Conservation (phyloP, 2,888 invertebrate genomes). For the Drosophila villosipedis region DNA sequence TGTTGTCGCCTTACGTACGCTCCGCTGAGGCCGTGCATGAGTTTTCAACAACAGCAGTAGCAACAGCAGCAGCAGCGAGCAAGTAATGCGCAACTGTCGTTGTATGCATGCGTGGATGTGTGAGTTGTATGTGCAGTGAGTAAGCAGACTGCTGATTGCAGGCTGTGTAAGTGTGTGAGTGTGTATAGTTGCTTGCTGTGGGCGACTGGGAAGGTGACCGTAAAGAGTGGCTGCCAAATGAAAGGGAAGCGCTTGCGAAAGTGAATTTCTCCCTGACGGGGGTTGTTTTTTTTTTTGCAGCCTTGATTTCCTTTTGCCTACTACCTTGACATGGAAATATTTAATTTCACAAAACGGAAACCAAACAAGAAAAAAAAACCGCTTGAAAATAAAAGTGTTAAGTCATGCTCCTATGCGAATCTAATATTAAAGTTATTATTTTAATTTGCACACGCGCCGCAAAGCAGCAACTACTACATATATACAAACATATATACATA, state of each 20-base stretch:
- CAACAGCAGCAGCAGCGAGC: constrained; percentile 11
- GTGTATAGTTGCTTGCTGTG: constrained; percentile 20
- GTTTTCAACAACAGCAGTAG: constrained; percentile 65
- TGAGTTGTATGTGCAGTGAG: constrained; percentile 61
- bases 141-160: constrained; percentile 57
- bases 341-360: constrained; percentile 43
- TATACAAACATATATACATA: neutral
- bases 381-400: constrained; percentile 27
- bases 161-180: constrained; percentile 8
- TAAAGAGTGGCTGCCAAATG: constrained; percentile 42
- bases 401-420: constrained; percentile 46
- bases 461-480: constrained; percentile 6
- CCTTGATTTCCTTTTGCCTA: constrained; percentile 45
- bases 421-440: constrained; percentile 31
- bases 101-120: constrained; percentile 21
- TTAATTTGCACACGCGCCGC: constrained; percentile 62
- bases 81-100: constrained; percentile 59
- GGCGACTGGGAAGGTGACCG: constrained; percentile 40
- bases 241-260: constrained; percentile 66
- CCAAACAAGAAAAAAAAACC: constrained; percentile 1
- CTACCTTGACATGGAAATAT: constrained; percentile 59
- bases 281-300: constrained; percentile 38
- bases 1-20: constrained; percentile 20
- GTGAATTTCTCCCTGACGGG: constrained; percentile 48
- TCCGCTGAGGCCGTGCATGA: constrained; percentile 68